Evolutionary conservation across 2,888 invertebrate species (phyloP).

Genomic region (Drosophila affinis): DNA sequence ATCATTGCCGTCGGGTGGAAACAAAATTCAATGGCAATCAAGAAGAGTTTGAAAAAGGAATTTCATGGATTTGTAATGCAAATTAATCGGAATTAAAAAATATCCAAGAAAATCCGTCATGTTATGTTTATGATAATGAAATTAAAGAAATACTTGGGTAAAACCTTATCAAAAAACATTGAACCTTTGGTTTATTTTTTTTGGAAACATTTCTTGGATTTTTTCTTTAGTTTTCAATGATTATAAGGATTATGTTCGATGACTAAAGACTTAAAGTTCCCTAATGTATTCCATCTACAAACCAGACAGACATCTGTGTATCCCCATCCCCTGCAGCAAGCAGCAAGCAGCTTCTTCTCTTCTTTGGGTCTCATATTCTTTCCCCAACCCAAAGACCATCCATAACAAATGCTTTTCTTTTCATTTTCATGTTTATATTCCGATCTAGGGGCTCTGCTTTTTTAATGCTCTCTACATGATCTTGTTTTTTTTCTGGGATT

Average conservation of each 20-base stretch:
- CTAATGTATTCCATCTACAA: slow-evolving; percentile 2
- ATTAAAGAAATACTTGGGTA: neutral
- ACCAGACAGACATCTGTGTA: neutral
- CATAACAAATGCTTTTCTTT: slow-evolving; percentile 76
- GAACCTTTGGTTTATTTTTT: neutral
- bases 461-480: slow-evolving; percentile 66
- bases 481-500: slow-evolving; percentile 65
- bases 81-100: neutral
- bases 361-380: slow-evolving; percentile 36
- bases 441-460: slow-evolving; percentile 50
- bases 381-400: slow-evolving; percentile 32
- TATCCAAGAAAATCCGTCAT: neutral
- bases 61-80: no score
- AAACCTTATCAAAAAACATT: no score
- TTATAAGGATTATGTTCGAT: no score
- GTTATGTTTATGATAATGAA: neutral
- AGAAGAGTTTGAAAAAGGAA: neutral
- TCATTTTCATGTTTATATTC: slow-evolving; percentile 68
- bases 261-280: neutral
- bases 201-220: no score
- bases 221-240: no score
- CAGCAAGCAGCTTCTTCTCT: slow-evolving; percentile 25
- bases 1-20: neutral
- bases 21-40: slow-evolving; percentile 15
- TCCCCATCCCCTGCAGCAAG: neutral